Percentiles rank a stretch among this genome's conserved stretches.
Conservation (phyloP, 2,113 vertebrate genomes). For the Cochlearius cochlearius region DNA sequence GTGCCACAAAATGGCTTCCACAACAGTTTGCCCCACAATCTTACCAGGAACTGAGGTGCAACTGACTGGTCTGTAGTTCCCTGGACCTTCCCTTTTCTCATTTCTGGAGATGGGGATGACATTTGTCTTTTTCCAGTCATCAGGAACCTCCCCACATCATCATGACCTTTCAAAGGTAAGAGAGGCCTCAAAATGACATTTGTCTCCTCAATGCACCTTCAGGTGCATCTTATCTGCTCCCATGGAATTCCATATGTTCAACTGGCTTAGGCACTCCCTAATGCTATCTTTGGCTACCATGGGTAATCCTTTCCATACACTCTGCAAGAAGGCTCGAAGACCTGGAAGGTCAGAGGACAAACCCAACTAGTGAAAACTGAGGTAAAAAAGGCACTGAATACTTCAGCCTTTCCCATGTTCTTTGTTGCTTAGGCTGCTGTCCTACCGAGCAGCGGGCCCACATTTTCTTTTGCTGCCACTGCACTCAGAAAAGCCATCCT, state of each 20-base stretch:
- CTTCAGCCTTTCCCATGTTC: background rate
- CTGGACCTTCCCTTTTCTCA: background rate
- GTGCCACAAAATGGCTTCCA: background rate
- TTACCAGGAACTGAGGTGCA: background rate
- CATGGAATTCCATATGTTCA: background rate
- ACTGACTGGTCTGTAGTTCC: background rate
- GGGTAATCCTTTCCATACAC: background rate
- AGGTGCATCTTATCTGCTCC: background rate
- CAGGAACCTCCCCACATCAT: background rate
- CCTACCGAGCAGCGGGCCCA: background rate
- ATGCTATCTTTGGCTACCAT: background rate
- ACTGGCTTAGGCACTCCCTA: background rate
- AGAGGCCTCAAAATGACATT: background rate
- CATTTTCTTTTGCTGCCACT: background rate
- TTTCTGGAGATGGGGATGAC: background rate
- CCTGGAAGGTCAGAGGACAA: background rate
- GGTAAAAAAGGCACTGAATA: background rate
- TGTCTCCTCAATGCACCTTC: background rate
- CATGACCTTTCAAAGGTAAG: background rate
- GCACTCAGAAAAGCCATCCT: background rate
- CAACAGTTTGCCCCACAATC: background rate
- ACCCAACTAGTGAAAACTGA: background rate
- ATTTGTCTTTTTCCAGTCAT: background rate
- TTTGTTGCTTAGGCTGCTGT: background rate
- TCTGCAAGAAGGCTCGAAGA: background rate